Conservation (phyloP, 2,113 vertebrate species). For the Pachycephala philippinensis region DNA sequence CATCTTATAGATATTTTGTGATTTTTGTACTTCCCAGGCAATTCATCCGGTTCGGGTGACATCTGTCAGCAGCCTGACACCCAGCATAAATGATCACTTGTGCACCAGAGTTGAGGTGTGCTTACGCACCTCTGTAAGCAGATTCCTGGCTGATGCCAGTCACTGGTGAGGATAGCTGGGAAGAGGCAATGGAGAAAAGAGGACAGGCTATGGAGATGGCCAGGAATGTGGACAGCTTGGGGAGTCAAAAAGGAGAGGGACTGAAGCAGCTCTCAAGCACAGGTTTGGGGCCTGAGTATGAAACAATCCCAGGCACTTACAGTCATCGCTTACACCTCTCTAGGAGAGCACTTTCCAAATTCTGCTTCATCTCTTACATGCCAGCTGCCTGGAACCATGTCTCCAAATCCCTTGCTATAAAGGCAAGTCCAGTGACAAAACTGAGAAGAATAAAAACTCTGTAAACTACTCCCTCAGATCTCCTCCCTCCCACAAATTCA, state of each 20-base stretch:
- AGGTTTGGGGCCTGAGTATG: neutral
- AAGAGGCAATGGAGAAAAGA: neutral
- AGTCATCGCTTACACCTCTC: neutral
- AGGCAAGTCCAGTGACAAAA: neutral
- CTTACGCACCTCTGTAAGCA: accelerated
- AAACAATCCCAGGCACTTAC: neutral
- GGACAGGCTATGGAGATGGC: neutral
- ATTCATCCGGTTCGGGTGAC: neutral
- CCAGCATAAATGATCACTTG: neutral
- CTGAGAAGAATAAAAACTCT: neutral
- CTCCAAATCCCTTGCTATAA: neutral
- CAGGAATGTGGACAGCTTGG: neutral
- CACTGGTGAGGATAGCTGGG: accelerated
- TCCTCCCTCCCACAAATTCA: neutral
- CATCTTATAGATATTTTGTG: neutral
- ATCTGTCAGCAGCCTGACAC: neutral
- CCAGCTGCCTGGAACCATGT: neutral
- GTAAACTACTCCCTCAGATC: neutral
- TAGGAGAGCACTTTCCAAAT: neutral
- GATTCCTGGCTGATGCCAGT: neutral
- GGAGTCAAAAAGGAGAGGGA: neutral
- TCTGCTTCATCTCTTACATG: neutral
- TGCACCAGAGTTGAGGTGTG: accelerated
- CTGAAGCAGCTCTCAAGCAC: neutral
- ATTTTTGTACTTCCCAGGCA: neutral